Evolutionary conservation across 2,797 vertebrate genomes (phyloP), one percentile per base, ranked within the genome.

Genomic region (Enteromius paludinosus): DNA sequence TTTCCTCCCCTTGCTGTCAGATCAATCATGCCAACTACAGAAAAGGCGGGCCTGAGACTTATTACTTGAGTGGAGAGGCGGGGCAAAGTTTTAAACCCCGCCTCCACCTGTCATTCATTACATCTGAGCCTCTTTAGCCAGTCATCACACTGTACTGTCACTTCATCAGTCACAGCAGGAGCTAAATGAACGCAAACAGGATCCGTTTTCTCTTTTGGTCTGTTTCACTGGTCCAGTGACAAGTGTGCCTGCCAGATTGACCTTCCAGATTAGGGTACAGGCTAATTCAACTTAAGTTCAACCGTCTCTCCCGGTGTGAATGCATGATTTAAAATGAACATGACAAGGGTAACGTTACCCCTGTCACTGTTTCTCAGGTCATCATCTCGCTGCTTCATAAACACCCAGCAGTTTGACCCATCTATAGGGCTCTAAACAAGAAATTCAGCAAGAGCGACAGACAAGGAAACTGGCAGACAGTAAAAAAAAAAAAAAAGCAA

Each of bases 371-470:
- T 91, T 93, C 89, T 82, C 70, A 90, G 91, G 92, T 92, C 90
- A 92, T 94, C 93, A 93, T 93, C 92, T 91, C 90, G 90, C 91
- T 93, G 92, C 91, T 93, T 95, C 92, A 94, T 94, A 78, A 78
- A 86, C 75, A 65, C 61, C 23, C 65, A 61, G 71, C 74, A 79
- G 56, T n/a, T n/a, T 74, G 73, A n/a, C 82, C 75, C 49, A 56
- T 35, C 54, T 61, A 71, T 78, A 43, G 18, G 43, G n/a, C 41
- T 81, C 23, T 61, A 18, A 64, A 81, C 41, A 43, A 65, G 66
- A 77, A 30, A 76, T 75, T 62, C 35, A 56, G 71, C 33, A 28
- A 28, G 45, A 66, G 23, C 52, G 43, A 82, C 47, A 79, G 49
- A 78, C 68, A 28, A 17, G 12, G n/a, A 81, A 43, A 43, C 47